phyloP scores from a whole-genome alignment of 1,140 invertebrate species.

The Pantala flavescens region DNA sequence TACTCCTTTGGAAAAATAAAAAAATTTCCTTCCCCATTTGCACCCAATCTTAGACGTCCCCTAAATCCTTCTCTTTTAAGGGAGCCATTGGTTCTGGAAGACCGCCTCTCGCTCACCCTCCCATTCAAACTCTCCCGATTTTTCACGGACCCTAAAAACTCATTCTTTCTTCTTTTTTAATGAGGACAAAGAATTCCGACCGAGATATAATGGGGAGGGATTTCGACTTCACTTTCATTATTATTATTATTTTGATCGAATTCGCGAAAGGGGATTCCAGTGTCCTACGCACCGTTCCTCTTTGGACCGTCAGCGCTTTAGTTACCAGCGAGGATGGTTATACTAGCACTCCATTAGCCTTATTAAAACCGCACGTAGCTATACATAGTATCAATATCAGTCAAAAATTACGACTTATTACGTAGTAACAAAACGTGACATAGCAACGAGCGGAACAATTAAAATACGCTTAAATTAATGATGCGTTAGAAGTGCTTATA shows the following conservation, averaged over 20 bases:
- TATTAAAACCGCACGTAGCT: too few species aligned
- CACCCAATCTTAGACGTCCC: not conserved
- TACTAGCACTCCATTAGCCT: too few species aligned
- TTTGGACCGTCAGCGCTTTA: not conserved
- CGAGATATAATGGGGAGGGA: not conserved
- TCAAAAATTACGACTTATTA: not conserved
- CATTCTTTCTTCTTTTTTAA: not conserved
- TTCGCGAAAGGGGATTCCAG: not conserved
- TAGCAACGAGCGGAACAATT: too few species aligned
- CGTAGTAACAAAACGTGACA: not conserved
- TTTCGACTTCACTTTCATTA: not conserved
- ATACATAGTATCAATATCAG: not conserved
- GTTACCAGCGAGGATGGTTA: not conserved
- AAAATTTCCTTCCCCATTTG: not conserved
- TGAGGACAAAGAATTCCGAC: constrained; percentile 8
- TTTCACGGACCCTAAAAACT: not conserved
- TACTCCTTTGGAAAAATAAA: not conserved
- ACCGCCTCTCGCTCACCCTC: not conserved
- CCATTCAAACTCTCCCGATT: not conserved
- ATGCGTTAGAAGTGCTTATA: too few species aligned
- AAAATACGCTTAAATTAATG: too few species aligned
- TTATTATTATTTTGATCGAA: not conserved
- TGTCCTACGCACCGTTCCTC: not conserved
- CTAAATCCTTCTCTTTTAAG: not conserved
- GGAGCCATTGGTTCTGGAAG: not conserved